Base-by-base conservation (phyloP, 2,888 invertebrate species). In the Eumacrocentrus americanus region DNA sequence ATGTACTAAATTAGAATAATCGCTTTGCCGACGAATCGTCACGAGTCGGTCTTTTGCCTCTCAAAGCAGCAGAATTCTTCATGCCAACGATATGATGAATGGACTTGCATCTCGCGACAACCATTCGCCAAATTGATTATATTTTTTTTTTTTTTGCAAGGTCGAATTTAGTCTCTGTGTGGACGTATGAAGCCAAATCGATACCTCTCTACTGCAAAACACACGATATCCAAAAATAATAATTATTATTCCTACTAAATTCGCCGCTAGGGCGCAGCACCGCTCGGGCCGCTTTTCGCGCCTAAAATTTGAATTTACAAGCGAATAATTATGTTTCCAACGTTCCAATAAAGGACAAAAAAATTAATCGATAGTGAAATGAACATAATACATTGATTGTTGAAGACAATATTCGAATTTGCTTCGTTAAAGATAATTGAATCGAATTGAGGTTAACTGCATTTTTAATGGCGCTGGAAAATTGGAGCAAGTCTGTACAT, bases 1-100 rank as follows among this genome's bases (percentile, higher is more conserved):
- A 46, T 25, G 14, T n/a, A n/a, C 38, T 56, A 25, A 47, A 56
- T 56, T 48, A 48, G 47, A 56, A 48, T 56, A 54, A 54, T 54
- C 38, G 48, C 16, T 3, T 38, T 47, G 25, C 56, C 29, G 48
- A 23, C 22, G 22, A 46, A 23, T 55, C 29, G 55, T 55, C 56
- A 47, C 53, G 42, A 44, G 25, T n/a, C 3, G 34, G 29, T 18
- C 37, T 18, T 51, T 11, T 25, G 34, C 22, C 2, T 37, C 37
- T 22, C 23, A 40, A 40, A 48, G 16, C n/a, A 25, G 20, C 25
- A 25, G 6, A 5, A 23, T 35, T 42, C 38, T 18, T 40, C 29
- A 47, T 37, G 14, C 20, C 18, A 16, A 16, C n/a, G 16, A 22
- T 22, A 48, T 22, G 14, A 25, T 23, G 38, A 37, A 37, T 47